These are phyloP conservation scores for Fulmarus glacialis DNA, from an alignment of 2,113 vertebrate species.

Conservation along the genomic window DNA sequence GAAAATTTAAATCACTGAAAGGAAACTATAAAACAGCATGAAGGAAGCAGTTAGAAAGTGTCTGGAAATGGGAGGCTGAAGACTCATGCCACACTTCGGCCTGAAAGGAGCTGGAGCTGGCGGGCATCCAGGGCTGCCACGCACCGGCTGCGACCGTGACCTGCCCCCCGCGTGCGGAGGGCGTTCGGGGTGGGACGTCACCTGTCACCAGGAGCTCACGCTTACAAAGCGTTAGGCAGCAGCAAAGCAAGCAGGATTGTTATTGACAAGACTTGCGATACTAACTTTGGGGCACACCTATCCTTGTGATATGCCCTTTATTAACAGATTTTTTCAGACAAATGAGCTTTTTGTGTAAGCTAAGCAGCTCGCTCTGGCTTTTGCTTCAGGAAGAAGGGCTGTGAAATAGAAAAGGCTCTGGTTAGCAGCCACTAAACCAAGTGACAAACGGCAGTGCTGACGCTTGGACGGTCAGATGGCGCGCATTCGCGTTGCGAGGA, in stretches of 20 bases:
- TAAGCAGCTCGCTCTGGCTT: neutral
- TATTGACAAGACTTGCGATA: fast-evolving
- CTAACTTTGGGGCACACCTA: fast-evolving
- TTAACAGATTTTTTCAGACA: neutral
- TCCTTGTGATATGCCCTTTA: fast-evolving
- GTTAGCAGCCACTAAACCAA: neutral
- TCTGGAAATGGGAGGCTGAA: slow-evolving; percentile 25
- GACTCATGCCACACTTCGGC: neutral
- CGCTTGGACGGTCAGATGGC: fast-evolving
- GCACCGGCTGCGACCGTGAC: fast-evolving
- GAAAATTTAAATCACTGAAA: slow-evolving; percentile 4
- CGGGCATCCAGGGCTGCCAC: neutral
- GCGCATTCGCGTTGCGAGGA: fast-evolving
- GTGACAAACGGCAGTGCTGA: neutral
- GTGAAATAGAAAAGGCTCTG: fast-evolving
- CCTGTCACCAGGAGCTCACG: fast-evolving
- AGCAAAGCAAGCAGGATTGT: fast-evolving
- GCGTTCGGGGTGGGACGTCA: fast-evolving
- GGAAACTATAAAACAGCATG: slow-evolving; percentile 8
- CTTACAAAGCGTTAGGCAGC: fast-evolving
- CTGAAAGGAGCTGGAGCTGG: neutral
- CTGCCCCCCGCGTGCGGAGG: fast-evolving
- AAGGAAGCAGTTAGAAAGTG: slow-evolving; percentile 48
- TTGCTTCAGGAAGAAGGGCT: neutral
- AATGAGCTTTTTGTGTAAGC: neutral